Conservation (phyloP, 2,888 invertebrate species). For the Ormyrus thymus region DNA sequence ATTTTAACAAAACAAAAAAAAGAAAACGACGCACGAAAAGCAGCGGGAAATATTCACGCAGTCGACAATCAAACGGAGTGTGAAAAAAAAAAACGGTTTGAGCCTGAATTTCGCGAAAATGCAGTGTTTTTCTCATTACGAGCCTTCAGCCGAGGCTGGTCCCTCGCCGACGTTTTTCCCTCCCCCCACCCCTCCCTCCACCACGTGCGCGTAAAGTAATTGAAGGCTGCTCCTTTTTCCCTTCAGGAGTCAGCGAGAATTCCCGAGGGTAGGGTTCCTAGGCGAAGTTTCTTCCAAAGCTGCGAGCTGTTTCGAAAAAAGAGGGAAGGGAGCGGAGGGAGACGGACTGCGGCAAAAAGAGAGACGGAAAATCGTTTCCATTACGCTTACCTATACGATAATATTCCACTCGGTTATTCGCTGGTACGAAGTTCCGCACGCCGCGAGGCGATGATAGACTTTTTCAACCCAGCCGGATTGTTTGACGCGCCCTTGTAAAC, state of each 20-base stretch:
- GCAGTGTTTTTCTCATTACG: conserved; percentile 42
- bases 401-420: neutral
- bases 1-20: no score
- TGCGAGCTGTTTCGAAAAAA: conserved; percentile 23
- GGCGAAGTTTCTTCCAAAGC: conserved; percentile 39
- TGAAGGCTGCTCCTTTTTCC: conserved; percentile 40
- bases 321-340: conserved; percentile 1
- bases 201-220: conserved; percentile 30
- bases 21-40: conserved; percentile 9
- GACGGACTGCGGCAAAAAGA: neutral
- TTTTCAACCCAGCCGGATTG: no score
- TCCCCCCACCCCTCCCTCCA: neutral
- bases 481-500: no score
- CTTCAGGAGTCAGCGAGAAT: conserved; percentile 34
- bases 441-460: neutral
- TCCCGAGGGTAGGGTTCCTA: conserved; percentile 15
- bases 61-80: conserved; percentile 32
- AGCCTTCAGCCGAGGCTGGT: conserved; percentile 10
- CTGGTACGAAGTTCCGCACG: neutral
- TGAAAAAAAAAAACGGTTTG: conserved; percentile 45
- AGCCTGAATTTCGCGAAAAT: conserved; percentile 44
- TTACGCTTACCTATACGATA: conserved; percentile 12
- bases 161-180: conserved; percentile 19
- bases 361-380: conserved; percentile 17
- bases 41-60: neutral